Conservation (phyloP, 2,797 vertebrate genomes). For the Anabacerthia variegaticeps region DNA sequence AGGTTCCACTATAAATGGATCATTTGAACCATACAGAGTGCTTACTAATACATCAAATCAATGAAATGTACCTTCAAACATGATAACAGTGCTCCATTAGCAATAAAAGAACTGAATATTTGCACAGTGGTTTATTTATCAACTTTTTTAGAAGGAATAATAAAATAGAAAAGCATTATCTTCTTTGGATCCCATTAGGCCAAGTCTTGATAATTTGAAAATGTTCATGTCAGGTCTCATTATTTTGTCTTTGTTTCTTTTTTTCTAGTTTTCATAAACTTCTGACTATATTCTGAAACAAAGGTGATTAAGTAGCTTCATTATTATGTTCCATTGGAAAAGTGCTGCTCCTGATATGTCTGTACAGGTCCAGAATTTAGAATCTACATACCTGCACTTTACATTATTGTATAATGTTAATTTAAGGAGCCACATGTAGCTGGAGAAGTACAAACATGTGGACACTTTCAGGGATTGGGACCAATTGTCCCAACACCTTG, state of each 20-base stretch:
- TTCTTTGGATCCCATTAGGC: neutral
- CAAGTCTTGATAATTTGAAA: neutral
- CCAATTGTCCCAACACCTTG: neutral
- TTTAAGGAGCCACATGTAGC: neutral
- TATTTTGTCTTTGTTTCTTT: neutral
- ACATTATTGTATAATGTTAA: accelerated
- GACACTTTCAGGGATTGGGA: neutral
- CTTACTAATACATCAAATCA: neutral
- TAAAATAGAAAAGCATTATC: neutral
- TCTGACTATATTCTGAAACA: neutral
- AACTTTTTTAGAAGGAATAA: neutral
- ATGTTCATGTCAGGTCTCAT: neutral
- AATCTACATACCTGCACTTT: neutral
- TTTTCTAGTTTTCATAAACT: neutral
- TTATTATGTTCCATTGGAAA: neutral
- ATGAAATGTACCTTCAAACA: neutral
- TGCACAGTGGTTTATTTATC: neutral
- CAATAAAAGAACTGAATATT: neutral
- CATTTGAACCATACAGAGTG: neutral
- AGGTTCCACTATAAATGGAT: neutral
- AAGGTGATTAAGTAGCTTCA: neutral
- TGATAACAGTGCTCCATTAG: neutral
- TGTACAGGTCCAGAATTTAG: neutral
- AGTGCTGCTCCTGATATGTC: neutral
- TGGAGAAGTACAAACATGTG: neutral